Percentiles rank a stretch among this genome's conserved stretches.
Conservation (phyloP, 1,140 invertebrate genomes). For the Elymnias hypermnestra region DNA sequence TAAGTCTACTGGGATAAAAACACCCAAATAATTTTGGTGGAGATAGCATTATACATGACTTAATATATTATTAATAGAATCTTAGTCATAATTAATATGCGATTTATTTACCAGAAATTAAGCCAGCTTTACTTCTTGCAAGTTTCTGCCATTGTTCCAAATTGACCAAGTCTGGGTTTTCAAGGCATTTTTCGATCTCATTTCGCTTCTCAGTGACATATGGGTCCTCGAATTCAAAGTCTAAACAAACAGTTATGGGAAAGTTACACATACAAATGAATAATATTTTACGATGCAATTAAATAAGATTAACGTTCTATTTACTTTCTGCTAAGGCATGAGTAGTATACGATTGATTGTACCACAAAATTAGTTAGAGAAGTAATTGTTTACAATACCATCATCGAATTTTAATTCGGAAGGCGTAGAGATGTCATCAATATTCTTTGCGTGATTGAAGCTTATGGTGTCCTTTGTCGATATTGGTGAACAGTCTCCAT, state of each 20-base stretch:
- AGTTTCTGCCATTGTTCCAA: conserved; percentile 75
- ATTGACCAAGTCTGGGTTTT: conserved; percentile 53
- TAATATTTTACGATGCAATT: too few relatives aligned
- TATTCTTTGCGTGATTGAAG: conserved; percentile 64
- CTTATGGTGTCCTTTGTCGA: conserved; percentile 37
- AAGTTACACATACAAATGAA: too few relatives aligned
- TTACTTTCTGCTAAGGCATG: too few relatives aligned
- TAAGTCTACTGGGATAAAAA: too few relatives aligned
- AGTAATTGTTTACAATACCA: conserved; percentile 69
- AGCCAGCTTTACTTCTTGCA: conserved; percentile 76
- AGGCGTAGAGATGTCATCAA: conserved; percentile 74
- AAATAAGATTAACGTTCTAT: too few relatives aligned
- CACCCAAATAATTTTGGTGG: conserved; percentile 7
- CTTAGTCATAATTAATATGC: conserved; percentile 6
- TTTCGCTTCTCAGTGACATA: conserved; percentile 58
- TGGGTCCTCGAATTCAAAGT: conserved; percentile 57
- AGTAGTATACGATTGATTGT: too few relatives aligned
- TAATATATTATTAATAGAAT: conserved; percentile 5
- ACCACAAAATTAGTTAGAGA: conserved; percentile 8
- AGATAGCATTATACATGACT: conserved; percentile 10
- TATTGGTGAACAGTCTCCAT: conserved; percentile 52
- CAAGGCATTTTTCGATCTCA: conserved; percentile 59
- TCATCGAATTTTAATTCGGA: conserved; percentile 73
- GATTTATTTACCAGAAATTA: conserved; percentile 75
- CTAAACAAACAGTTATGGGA: conserved; percentile 35